phyloP scores from a whole-genome alignment of 2,888 invertebrate genomes.

The Callyntrura guangdongensis region DNA sequence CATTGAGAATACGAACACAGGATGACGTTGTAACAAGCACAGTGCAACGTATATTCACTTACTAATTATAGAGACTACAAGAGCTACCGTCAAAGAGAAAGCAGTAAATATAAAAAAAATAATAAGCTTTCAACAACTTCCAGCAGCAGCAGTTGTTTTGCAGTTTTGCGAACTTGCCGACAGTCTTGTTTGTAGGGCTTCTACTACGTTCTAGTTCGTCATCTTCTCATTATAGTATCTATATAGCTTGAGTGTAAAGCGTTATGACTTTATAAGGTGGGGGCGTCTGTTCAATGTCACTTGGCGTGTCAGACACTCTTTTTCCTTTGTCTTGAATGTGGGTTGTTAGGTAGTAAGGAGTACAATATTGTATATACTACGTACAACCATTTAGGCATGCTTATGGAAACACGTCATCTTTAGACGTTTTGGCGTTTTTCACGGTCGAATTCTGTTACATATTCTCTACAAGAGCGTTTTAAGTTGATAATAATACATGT shows the following conservation, averaged over 20 bases:
- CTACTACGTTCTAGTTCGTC: background rate
- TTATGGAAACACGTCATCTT: constrained; percentile 16
- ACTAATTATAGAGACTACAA: too few species aligned
- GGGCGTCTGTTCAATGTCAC: constrained; percentile 77
- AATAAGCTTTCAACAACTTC: constrained; percentile 38
- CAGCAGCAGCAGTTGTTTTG: background rate
- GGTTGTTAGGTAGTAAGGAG: constrained; percentile 21
- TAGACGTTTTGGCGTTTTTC: background rate
- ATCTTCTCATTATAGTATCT: background rate
- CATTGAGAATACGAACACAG: too few species aligned
- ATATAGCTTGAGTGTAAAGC: background rate
- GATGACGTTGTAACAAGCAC: too few species aligned
- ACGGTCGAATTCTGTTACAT: background rate
- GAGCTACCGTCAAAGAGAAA: background rate
- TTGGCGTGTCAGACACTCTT: constrained; percentile 4
- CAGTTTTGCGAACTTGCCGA: constrained; percentile 41
- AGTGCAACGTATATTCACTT: too few species aligned
- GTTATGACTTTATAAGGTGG: constrained; percentile 25
- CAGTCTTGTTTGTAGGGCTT: background rate
- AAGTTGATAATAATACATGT: background rate
- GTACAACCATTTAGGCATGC: background rate
- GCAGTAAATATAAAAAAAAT: constrained; percentile 58
- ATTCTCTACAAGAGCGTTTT: background rate
- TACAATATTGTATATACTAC: background rate
- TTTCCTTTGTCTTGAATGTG: constrained; percentile 17